A percentile compares a stretch with the other conserved stretches of the same genome.
Conservation (phyloP, 2,797 vertebrate species). For the Coregonus sp. region DNA sequence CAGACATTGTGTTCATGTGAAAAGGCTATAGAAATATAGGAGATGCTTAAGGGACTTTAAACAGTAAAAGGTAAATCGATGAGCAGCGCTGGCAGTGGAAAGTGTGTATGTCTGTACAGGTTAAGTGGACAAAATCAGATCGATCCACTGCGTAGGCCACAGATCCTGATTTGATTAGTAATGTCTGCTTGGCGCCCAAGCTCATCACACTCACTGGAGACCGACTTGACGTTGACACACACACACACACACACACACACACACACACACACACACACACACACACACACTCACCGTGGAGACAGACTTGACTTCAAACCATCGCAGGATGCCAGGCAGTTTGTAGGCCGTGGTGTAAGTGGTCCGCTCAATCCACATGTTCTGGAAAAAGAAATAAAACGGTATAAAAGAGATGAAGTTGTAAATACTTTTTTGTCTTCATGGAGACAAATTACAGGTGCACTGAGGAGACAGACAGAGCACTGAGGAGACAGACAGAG, state of each 20-base stretch:
- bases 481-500: no score
- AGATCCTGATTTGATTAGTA: conserved; percentile 54
- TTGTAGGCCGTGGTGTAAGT: conserved; percentile 80
- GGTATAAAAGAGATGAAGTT: neutral
- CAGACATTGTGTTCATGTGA: no score
- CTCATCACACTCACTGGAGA: conserved; percentile 70
- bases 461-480: neutral
- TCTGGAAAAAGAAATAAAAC: conserved; percentile 57
- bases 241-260: neutral
- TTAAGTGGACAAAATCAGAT: conserved; percentile 65
- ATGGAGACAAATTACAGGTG: neutral
- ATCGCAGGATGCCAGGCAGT: conserved; percentile 81
- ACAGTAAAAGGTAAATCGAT: conserved; percentile 53
- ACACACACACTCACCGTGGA: conserved; percentile 71
- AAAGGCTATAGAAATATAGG: no score
- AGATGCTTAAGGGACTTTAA: conserved; percentile 25
- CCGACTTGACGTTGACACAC: conserved; percentile 59
- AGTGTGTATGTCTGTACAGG: conserved; percentile 37
- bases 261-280: neutral
- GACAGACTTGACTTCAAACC: conserved; percentile 79
- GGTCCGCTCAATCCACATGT: conserved; percentile 84
- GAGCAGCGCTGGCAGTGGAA: conserved; percentile 21
- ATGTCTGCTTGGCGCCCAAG: conserved; percentile 24
- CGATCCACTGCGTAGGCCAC: conserved; percentile 49
- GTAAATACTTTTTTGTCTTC: neutral